Percentiles rank a stretch among this genome's conserved stretches.
Evolutionary conservation across 2,113 vertebrate genomes (phyloP).

Genomic region (Saccopteryx bilineata): DNA sequence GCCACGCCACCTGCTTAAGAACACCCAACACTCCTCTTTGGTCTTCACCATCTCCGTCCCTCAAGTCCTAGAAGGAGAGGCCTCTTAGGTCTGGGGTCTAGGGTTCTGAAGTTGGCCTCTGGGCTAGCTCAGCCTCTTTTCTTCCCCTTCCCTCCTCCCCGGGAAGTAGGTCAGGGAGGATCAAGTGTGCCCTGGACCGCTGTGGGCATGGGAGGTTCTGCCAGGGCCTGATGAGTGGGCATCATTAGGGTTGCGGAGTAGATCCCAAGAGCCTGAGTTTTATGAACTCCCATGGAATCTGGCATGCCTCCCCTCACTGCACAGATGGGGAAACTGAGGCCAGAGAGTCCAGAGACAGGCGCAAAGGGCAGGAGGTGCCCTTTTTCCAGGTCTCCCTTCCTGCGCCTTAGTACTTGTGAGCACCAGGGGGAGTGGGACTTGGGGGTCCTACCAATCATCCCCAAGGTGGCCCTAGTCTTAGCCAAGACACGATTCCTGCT

Average conservation of each 20-base stretch:
- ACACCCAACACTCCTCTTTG: background rate
- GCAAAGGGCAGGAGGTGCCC: background rate
- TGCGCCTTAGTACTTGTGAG: background rate
- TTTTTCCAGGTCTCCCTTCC: background rate
- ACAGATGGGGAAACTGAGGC: background rate
- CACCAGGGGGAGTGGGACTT: background rate
- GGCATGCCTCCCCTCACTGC: background rate
- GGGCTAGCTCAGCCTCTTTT: background rate
- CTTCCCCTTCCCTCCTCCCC: background rate
- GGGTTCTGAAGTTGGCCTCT: background rate
- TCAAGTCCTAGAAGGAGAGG: background rate
- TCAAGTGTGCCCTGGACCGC: background rate
- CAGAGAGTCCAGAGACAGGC: background rate
- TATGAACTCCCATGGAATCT: background rate
- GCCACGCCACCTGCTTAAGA: background rate
- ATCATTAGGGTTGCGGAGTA: background rate
- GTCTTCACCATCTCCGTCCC: background rate
- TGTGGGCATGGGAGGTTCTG: background rate
- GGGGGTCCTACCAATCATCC: background rate
- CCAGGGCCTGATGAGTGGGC: background rate
- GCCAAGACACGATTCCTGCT: background rate
- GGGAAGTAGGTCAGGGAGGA: slow-evolving; percentile 1
- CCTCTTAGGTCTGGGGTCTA: background rate
- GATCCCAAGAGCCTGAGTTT: background rate
- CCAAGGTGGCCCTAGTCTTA: background rate